Percentiles rank a stretch among this genome's conserved stretches.
These are phyloP conservation scores for Physella acuta DNA, from an alignment of 1,140 invertebrate genomes.

Conservation along the genomic window DNA sequence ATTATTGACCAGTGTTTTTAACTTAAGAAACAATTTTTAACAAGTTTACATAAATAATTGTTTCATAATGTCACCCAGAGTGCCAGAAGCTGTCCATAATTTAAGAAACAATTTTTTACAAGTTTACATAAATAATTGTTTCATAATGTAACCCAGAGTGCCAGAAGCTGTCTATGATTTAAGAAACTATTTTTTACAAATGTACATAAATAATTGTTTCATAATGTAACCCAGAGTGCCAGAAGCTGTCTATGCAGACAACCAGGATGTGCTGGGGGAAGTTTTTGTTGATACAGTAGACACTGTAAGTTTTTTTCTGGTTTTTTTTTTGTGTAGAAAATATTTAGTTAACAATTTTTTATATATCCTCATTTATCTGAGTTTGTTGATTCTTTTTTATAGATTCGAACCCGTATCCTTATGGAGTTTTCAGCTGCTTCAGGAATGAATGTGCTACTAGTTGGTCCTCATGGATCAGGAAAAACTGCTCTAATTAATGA, in stretches of 20 bases:
- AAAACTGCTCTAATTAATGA: conserved; percentile 59
- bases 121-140: too few relatives aligned
- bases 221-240: too few relatives aligned
- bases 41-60: too few relatives aligned
- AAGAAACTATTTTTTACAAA: too few relatives aligned
- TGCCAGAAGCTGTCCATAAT: too few relatives aligned
- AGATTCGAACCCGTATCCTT: conserved; percentile 55
- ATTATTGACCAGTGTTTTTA: too few relatives aligned
- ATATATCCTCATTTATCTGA: background rate
- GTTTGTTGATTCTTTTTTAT: conserved; percentile 25
- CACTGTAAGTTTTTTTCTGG: conserved; percentile 41
- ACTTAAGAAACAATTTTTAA: too few relatives aligned
- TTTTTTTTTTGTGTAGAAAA: background rate
- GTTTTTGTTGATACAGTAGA: conserved; percentile 59
- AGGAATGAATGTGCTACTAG: conserved; percentile 57
- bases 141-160: too few relatives aligned
- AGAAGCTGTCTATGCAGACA: conserved; percentile 52
- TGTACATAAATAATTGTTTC: too few relatives aligned
- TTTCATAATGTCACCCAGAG: too few relatives aligned
- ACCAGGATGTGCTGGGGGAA: conserved; percentile 56
- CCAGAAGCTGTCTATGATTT: too few relatives aligned
- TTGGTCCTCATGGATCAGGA: conserved; percentile 60
- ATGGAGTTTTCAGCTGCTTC: conserved; percentile 58
- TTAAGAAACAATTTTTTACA: too few relatives aligned
- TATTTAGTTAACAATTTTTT: background rate